Evolutionary conservation across 30 jellyfish, hydroid and myxozoan species (phyloP).

Genomic region (Cassiopea xamachana): DNA sequence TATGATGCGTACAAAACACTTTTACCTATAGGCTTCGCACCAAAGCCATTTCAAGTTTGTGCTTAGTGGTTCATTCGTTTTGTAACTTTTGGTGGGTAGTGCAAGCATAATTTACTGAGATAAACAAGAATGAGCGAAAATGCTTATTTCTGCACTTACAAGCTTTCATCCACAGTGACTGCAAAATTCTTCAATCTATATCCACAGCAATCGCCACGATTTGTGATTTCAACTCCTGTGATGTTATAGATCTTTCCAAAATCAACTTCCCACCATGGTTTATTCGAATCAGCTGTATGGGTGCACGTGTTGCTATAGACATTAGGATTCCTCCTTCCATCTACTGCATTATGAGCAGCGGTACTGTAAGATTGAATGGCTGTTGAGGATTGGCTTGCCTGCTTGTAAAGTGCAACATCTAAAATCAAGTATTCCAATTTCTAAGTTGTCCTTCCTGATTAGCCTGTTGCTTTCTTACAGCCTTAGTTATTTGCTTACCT

Average conservation of each 20-base stretch:
- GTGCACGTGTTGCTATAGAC: neutral
- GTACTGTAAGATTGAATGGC: neutral
- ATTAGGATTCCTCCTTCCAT: slow-evolving; percentile 1
- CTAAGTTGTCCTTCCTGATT: too few relatives aligned
- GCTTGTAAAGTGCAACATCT: neutral
- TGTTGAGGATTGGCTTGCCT: slow-evolving; percentile 27
- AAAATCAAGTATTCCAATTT: neutral
- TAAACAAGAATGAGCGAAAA: too few relatives aligned
- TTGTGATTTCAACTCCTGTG: slow-evolving; percentile 37
- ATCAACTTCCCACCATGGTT: slow-evolving; percentile 65
- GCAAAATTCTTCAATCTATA: slow-evolving; percentile 28
- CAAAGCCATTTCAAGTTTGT: too few relatives aligned
- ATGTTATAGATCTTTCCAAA: neutral
- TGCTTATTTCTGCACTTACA: neutral
- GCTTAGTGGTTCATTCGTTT: too few relatives aligned
- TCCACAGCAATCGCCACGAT: slow-evolving; percentile 46
- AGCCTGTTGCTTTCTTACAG: neutral
- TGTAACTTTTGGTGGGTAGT: too few relatives aligned
- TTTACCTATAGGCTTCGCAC: too few relatives aligned
- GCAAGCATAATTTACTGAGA: too few relatives aligned
- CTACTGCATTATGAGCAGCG: slow-evolving; percentile 16
- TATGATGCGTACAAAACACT: too few relatives aligned
- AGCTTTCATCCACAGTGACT: slow-evolving; percentile 1
- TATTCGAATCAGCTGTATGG: neutral
- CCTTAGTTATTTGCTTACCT: neutral